A percentile compares a stretch with the other conserved stretches of the same genome.
phyloP scores from a whole-genome alignment of 2,113 vertebrate species.

The Pardalotus punctatus region DNA sequence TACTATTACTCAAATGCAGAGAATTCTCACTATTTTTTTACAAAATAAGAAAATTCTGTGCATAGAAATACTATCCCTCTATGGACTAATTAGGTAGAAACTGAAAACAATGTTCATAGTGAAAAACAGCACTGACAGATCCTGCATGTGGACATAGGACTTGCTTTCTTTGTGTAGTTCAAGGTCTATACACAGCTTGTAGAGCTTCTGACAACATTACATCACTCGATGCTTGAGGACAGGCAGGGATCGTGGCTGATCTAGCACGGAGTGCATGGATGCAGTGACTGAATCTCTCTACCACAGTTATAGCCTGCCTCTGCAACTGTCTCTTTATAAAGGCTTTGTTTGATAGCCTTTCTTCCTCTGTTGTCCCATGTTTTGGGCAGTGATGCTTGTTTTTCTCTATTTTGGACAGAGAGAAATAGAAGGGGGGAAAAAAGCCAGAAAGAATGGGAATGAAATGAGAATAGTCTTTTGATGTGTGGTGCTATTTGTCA shows the following conservation, averaged over 20 bases:
- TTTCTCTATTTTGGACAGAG: not conserved
- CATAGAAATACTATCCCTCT: not conserved
- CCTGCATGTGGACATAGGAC: not conserved
- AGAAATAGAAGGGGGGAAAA: not conserved
- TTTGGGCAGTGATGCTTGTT: not conserved
- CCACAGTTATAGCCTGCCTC: not conserved
- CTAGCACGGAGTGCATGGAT: not conserved
- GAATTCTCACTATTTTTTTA: not conserved
- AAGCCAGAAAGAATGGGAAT: not conserved
- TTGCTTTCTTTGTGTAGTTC: not conserved
- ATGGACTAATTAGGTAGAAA: not conserved
- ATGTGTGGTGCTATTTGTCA: slow-evolving; percentile 3
- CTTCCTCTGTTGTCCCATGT: not conserved
- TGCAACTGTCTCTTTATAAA: not conserved
- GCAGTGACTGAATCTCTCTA: not conserved
- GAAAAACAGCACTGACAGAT: not conserved
- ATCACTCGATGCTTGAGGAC: not conserved
- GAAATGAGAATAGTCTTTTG: not conserved
- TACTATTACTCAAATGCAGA: not conserved
- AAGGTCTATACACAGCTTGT: too few relatives aligned
- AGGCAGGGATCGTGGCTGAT: not conserved
- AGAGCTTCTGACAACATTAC: not conserved
- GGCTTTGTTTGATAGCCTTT: not conserved
- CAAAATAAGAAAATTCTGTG: not conserved
- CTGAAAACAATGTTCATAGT: not conserved